These are phyloP conservation scores for Hyaena hyaena DNA, from an alignment of 2,113 vertebrate species.

Conservation along the genomic window DNA sequence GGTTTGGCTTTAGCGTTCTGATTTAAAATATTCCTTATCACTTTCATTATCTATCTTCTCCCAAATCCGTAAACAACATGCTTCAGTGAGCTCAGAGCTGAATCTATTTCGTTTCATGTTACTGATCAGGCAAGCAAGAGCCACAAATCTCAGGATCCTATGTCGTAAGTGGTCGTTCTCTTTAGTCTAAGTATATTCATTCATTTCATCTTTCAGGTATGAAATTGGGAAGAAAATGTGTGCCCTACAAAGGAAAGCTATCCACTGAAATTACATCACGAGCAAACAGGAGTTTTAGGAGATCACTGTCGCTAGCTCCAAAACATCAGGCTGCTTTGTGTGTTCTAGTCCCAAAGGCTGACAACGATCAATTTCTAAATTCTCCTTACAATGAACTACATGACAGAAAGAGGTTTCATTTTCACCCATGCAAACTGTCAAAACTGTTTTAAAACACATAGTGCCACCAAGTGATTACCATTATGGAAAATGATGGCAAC, in stretches of 20 bases:
- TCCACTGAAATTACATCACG: background rate
- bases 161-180: background rate
- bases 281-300: background rate
- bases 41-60: constrained; percentile 23
- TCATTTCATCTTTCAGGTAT: constrained; percentile 19
- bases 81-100: background rate
- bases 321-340: background rate
- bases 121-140: background rate
- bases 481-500: constrained; percentile 32
- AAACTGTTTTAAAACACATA: constrained; percentile 51
- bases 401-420: constrained; percentile 1
- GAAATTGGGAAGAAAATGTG: constrained; percentile 25
- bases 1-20: background rate
- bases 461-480: constrained; percentile 51
- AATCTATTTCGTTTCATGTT: constrained; percentile 35
- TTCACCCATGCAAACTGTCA: background rate
- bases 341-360: background rate
- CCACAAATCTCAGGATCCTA: background rate
- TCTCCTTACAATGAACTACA: background rate
- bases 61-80: constrained; percentile 38
- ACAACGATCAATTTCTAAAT: background rate
- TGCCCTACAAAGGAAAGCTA: constrained; percentile 39
- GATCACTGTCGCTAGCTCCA: background rate
- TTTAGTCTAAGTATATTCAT: background rate
- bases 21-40: constrained; percentile 47